Conservation (phyloP, 2,113 vertebrate genomes). For the Cyprinus carpio region DNA sequence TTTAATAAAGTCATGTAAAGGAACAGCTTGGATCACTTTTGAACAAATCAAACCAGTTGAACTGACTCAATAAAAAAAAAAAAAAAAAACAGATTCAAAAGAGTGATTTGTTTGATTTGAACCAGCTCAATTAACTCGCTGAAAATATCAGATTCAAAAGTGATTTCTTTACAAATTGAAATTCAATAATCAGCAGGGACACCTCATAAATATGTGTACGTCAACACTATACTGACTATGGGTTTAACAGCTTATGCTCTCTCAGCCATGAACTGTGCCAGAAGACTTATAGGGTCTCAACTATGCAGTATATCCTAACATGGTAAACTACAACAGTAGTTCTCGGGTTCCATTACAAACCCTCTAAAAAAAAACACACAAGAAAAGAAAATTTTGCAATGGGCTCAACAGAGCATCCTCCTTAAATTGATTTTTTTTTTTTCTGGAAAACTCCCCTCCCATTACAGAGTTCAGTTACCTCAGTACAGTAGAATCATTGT, state of each 20-base stretch:
- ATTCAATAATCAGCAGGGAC: background rate
- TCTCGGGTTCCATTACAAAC: background rate
- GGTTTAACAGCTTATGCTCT: conserved; percentile 6
- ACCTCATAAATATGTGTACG: background rate
- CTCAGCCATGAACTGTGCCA: background rate
- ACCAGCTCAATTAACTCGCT: background rate
- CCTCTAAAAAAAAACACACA: background rate
- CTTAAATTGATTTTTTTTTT: background rate
- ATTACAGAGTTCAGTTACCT: background rate
- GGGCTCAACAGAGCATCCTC: background rate
- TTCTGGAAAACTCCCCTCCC: background rate
- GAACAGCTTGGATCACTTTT: background rate
- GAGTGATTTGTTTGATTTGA: no score
- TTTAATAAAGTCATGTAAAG: background rate
- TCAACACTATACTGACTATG: background rate
- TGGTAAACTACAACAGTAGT: background rate
- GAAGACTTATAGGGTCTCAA: background rate
- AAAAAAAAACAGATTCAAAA: no score
- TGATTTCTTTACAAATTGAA: background rate
- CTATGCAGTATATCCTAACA: background rate
- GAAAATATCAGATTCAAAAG: background rate
- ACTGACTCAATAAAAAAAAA: no score
- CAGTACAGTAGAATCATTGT: conserved; percentile 16
- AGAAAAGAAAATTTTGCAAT: background rate
- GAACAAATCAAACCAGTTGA: background rate